Evolutionary conservation across 2,888 invertebrate genomes (phyloP), one percentile per base, ranked within the genome.

Genomic region (Dicyrtoma fusca): DNA sequence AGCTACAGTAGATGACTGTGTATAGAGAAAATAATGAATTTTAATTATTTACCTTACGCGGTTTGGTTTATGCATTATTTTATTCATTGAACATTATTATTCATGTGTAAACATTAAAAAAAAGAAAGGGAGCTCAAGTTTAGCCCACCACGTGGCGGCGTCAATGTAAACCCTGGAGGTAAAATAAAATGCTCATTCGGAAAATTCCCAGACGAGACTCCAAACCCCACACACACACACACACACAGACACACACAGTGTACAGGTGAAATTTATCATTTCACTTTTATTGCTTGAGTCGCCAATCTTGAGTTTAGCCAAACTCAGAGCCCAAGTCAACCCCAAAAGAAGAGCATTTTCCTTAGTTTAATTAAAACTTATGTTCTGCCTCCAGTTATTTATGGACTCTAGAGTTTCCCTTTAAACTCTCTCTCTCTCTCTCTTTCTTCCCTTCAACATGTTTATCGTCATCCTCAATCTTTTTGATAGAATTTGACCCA

Each of bases 281-380:
- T 68, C 21, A 17, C 53, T 66, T 66, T 66, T 66, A 66, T 55
- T 53, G 53, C 65, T 25, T 25, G 1, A 49, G 65, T 57, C 42
- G 26, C 34, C n/a, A 25, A 13, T 51, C 51, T 49, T 66, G 53
- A 66, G 55, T 34, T n/a, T 34, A 34, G 4, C 8, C 34, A 34
- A n/a, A 34, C 34, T 34, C 34, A 34, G 8, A 34, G 34, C 34
- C 34, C 34, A 34, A 34, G 4, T 34, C 34, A 34, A 34, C 8
- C 34, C 8, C 3, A 34, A 3, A 34, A 34, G 4, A 34, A 34
- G 4, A 34, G 8, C 34, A 34, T 19, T 25, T 44, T 19, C 34
- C 11, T 68, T 45, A 57, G 57, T 68, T 68, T 68, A 68, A 68
- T 68, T 68, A 68, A 68, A 68, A 68, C 57, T 68, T 68, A 68